Base-by-base conservation (phyloP, 2,888 invertebrate genomes). In the Byasa hedistus region DNA sequence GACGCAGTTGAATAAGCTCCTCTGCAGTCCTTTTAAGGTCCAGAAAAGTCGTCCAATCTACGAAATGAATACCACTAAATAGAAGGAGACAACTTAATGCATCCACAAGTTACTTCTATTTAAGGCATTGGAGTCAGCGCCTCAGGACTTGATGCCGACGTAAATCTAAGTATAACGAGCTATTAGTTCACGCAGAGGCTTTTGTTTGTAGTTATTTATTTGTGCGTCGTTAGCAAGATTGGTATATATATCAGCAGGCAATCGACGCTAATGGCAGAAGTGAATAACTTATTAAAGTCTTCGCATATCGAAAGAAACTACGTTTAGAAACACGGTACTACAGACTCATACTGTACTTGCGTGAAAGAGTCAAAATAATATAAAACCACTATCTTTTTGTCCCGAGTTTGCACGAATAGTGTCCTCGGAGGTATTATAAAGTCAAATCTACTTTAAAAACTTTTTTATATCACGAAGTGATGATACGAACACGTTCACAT, bases 61-160 rank as follows among this genome's bases (percentile, higher is more conserved):
- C 61, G 61, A 66, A 66, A 57, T 66, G 61, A 66, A 66, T 66
- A 66, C 61, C 61, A 57, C 57, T 61, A 61, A 66, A 66, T 66
- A 39, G 32, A 65, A 63, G 58, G 64, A n/a, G 51, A 66, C 66
- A 57, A 61, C 66, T 66, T 61, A 61, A 66, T 66, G 57, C 51
- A 57, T 54, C 61, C 61, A 61, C 61, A 51, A 65, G 65, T 24
- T 36, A 36, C 61, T 54, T 17, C 66, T 61, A 61, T 66, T 61
- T 22, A 66, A 61, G 66, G 60, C 12, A 61, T 44, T 61, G 65
- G n/a, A 51, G 66, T 51, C 57, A 61, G 36, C 61, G 23, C 32
- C 27, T 52, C 39, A 52, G 22, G 61, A 57, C 36, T 66, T 66
- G 61, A 36, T 61, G 57, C 57, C 51, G 57, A 61, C 60, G 57